A percentile compares a stretch with the other conserved stretches of the same genome.
phyloP scores from a whole-genome alignment of 2,888 invertebrate species.

The Lycophotia porphyrea region DNA sequence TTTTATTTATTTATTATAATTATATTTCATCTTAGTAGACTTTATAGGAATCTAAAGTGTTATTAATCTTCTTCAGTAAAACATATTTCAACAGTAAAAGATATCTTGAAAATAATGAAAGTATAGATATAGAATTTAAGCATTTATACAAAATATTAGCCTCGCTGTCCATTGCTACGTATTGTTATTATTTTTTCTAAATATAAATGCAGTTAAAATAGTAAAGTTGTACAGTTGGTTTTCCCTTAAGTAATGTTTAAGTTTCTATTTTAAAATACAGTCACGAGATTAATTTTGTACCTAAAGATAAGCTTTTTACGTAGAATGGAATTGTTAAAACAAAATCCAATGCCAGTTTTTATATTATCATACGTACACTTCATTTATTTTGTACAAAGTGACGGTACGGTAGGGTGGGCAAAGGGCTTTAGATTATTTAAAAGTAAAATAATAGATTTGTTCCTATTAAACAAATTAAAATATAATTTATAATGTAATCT shows the following conservation, averaged over 20 bases:
- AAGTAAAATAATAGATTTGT: constrained; percentile 58
- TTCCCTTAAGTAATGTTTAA: not conserved
- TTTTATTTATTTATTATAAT: constrained; percentile 60
- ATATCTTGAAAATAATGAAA: constrained; percentile 3
- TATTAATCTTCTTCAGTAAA: constrained; percentile 8
- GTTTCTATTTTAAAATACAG: constrained; percentile 3
- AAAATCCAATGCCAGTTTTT: constrained; percentile 19
- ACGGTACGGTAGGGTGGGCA: constrained; percentile 9
- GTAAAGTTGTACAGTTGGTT: not conserved
- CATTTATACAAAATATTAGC: constrained; percentile 13
- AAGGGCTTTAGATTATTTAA: constrained; percentile 31
- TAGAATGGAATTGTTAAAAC: not conserved
- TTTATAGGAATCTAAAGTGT: constrained; percentile 37
- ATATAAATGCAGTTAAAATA: not conserved
- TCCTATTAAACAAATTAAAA: constrained; percentile 61
- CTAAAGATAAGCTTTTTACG: not conserved
- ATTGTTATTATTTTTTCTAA: not conserved
- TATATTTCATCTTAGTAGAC: constrained; percentile 30
- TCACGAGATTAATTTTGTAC: constrained; percentile 15
- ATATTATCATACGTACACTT: not conserved
- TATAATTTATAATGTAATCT: constrained; percentile 18
- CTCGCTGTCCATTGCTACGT: constrained; percentile 7
- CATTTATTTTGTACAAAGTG: constrained; percentile 18
- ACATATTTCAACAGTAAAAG: constrained; percentile 1
- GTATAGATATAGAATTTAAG: not conserved